Base-by-base conservation (phyloP, 2,888 invertebrate genomes). In the Alsophila aescularia region DNA sequence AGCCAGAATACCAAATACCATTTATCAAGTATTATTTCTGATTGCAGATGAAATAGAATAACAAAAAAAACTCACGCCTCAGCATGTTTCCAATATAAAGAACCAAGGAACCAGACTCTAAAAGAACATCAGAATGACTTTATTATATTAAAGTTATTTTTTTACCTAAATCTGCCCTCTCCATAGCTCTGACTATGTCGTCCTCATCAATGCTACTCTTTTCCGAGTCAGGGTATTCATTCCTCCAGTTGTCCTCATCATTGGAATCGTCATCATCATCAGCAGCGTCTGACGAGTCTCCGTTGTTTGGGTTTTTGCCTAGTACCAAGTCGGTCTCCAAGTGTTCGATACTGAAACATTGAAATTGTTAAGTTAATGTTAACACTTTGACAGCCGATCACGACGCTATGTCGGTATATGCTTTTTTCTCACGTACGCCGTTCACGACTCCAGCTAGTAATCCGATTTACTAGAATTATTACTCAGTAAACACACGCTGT, bases 151-250 rank as follows among this genome's bases (percentile, higher is more conserved):
- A 39, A 10, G n/a, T n/a, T n/a, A n/a, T 39, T 16, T 16, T 56
- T 61, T 52, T 72, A 88, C 89, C 87, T 60, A 88, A 66, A 63
- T 84, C 80, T 43, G 78, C 79, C 12, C 70, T 85, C 58, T 93
- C 81, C 75, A 95, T 92, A 18, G 94, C 94, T 41, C 77, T 75
- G 31, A 93, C 79, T 85, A 96, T 94, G 62, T 94, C 94, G 6
- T 93, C 92, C 57, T 94, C 93, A 45, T 92, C 88, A 45, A 94
- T 83, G 44, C 94, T 94, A 69, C 93, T 94, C 10, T 92, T 85
- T 43, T 95, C 94, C 0, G 93, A 93, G 70, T 95, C 95, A 0
- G 96, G 96, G 79, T 96, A 96, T 47, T 96, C 96, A 72, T 96
- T 96, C 58, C 93, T 90, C 93, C 94, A 95, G 76, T 96, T 93